These are phyloP conservation scores for Monopis laevigella DNA, from an alignment of 2,888 invertebrate species.

Conservation along the genomic window DNA sequence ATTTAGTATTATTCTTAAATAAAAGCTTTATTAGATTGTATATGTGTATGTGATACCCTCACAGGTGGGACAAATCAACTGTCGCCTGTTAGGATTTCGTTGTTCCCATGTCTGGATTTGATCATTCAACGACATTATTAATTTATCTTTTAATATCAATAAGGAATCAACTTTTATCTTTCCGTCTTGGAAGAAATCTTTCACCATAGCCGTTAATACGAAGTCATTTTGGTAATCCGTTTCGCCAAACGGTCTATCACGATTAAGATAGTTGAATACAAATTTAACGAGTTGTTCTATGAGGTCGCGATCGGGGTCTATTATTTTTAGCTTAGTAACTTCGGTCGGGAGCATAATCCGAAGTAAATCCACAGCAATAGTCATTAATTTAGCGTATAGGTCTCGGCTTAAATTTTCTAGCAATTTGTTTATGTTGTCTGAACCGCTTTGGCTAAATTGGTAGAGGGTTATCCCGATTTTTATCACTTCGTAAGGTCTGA, in stretches of 20 bases:
- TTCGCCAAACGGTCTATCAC: constrained; percentile 43
- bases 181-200: constrained; percentile 56
- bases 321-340: constrained; percentile 37
- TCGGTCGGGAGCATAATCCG: constrained; percentile 42
- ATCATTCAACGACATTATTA: constrained; percentile 35
- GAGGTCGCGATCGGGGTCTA: constrained; percentile 51
- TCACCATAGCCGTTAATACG: constrained; percentile 40
- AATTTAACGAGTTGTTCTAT: constrained; percentile 49
- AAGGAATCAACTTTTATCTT: constrained; percentile 42
- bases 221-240: constrained; percentile 35
- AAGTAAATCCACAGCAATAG: constrained; percentile 42
- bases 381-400: constrained; percentile 45
- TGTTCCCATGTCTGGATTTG: constrained; percentile 32
- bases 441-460: constrained; percentile 41
- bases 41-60: constrained; percentile 35
- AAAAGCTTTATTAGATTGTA: background rate
- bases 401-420: constrained; percentile 47
- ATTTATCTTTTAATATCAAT: constrained; percentile 34
- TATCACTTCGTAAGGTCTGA: constrained; percentile 49
- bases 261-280: constrained; percentile 51
- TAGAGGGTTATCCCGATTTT: constrained; percentile 42
- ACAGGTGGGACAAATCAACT: constrained; percentile 39
- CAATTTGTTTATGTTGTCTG: constrained; percentile 40
- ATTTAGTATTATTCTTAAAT: background rate
- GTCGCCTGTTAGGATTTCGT: constrained; percentile 34